These are phyloP conservation scores for Serinus canaria DNA, from an alignment of 2,113 vertebrate species.

Conservation along the genomic window DNA sequence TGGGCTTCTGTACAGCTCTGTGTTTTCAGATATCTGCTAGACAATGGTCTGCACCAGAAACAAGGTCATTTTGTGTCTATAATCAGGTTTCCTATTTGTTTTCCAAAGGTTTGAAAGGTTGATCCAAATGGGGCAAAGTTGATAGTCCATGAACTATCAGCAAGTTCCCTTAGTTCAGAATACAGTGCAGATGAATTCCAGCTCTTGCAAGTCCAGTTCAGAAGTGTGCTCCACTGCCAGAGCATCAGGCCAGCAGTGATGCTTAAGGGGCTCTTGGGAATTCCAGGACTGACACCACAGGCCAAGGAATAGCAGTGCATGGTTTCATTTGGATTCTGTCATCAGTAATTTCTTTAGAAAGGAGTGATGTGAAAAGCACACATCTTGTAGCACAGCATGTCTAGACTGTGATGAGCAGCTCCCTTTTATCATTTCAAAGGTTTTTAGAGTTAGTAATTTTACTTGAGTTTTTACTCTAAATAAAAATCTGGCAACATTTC, in stretches of 20 bases:
- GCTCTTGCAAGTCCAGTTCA: neutral
- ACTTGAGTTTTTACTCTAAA: neutral
- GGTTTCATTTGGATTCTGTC: neutral
- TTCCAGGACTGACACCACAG: neutral
- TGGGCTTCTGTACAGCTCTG: neutral
- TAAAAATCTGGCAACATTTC: neutral
- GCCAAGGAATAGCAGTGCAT: neutral
- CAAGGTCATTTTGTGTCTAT: neutral
- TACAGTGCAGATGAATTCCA: neutral
- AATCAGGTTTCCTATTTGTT: neutral
- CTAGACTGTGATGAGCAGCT: neutral
- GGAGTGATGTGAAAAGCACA: neutral
- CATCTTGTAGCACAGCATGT: neutral
- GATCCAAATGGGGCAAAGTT: neutral
- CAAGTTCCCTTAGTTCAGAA: neutral
- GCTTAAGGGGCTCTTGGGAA: neutral
- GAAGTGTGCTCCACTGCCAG: neutral
- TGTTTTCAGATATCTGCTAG: neutral
- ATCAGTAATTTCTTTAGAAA: neutral
- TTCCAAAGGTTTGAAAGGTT: neutral
- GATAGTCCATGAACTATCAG: neutral
- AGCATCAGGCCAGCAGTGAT: neutral
- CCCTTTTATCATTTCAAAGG: neutral
- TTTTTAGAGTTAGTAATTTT: neutral
- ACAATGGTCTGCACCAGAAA: neutral